Percentiles rank a stretch among this genome's conserved stretches.
These are phyloP conservation scores for Phalangium opilio DNA, from an alignment of 2,888 invertebrate genomes.

Conservation along the genomic window DNA sequence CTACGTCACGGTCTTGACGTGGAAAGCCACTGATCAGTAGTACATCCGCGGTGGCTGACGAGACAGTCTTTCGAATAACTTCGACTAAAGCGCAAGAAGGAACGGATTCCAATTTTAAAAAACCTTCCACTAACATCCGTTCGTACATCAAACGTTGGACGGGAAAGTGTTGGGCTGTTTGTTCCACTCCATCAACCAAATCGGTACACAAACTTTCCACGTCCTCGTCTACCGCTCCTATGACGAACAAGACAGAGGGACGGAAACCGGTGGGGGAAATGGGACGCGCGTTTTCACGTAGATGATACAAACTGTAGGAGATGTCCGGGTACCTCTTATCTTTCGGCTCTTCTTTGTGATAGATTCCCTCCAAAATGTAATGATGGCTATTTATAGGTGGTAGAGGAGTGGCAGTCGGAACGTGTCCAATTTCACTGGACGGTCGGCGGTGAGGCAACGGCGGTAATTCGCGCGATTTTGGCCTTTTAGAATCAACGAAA, in stretches of 20 bases:
- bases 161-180: constrained; percentile 11
- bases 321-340: constrained; percentile 11
- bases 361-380: neutral
- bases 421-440: constrained; percentile 11
- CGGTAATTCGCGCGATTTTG: constrained; percentile 11
- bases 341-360: neutral
- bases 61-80: no score
- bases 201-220: constrained; percentile 12
- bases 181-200: constrained; percentile 7
- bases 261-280: constrained; percentile 8
- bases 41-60: no score
- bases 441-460: constrained; percentile 10
- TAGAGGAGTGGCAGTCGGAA: constrained; percentile 10
- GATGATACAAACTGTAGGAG: constrained; percentile 1
- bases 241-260: constrained; percentile 11
- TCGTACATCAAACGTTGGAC: constrained; percentile 14
- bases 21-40: no score
- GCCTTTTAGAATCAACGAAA: constrained; percentile 12
- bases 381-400: constrained; percentile 8
- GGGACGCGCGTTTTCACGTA: neutral
- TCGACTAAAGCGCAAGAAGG: constrained; percentile 15
- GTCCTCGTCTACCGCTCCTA: constrained; percentile 10
- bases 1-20: no score
- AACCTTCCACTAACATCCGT: constrained; percentile 15
- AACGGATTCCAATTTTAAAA: constrained; percentile 13